Conservation (phyloP, 1,140 invertebrate genomes). For the Littorina saxatilis region DNA sequence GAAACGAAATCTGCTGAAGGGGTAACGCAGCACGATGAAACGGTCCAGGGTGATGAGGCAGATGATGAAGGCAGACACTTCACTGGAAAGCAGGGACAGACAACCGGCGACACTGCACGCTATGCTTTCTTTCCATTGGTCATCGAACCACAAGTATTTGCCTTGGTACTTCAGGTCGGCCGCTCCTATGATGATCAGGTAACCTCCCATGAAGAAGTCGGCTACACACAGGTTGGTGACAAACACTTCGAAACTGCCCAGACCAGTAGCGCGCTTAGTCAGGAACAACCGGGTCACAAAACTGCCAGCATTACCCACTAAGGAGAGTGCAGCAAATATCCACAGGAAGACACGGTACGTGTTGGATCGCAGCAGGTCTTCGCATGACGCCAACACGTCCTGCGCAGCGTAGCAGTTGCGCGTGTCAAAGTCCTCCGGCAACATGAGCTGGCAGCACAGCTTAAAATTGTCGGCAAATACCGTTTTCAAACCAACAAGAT, state of each 20-base stretch:
- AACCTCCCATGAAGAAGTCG: slow-evolving; percentile 68
- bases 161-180: slow-evolving; percentile 60
- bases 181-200: slow-evolving; percentile 62
- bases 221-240: slow-evolving; percentile 55
- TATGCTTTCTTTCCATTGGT: slow-evolving; percentile 54
- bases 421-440: background rate
- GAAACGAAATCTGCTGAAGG: slow-evolving; percentile 50
- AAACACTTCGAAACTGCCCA: slow-evolving; percentile 44
- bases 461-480: slow-evolving; percentile 46
- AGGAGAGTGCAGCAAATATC: slow-evolving; percentile 44
- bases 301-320: slow-evolving; percentile 52
- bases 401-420: slow-evolving; percentile 44
- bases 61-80: slow-evolving; percentile 61
- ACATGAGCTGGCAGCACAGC: slow-evolving; percentile 47
- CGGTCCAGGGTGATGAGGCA: slow-evolving; percentile 64
- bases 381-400: slow-evolving; percentile 53
- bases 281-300: slow-evolving; percentile 43
- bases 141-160: slow-evolving; percentile 53
- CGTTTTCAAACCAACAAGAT: slow-evolving; percentile 29
- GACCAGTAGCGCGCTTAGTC: slow-evolving; percentile 12
- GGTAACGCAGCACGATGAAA: slow-evolving; percentile 64
- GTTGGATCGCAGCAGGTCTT: slow-evolving; percentile 44
- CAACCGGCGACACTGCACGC: slow-evolving; percentile 60
- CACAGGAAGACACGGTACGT: slow-evolving; percentile 47
- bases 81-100: slow-evolving; percentile 57